Evolutionary conservation across 2,888 invertebrate genomes (phyloP).

Genomic region (Atherix ibis): DNA sequence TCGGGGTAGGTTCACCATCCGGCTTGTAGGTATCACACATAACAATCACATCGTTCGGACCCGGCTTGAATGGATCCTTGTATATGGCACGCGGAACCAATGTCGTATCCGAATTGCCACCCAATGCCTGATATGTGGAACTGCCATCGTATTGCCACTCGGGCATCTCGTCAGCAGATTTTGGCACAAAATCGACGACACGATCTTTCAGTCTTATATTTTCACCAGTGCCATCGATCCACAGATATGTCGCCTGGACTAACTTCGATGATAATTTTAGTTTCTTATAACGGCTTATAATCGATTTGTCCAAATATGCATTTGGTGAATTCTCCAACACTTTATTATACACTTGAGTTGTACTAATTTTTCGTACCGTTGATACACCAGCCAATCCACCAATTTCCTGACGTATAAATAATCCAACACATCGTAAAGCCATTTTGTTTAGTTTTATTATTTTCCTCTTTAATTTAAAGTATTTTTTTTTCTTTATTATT

Average conservation of each 20-base stretch:
- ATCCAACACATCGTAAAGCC: constrained; percentile 28
- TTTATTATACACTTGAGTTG: constrained; percentile 8
- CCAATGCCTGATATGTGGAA: constrained; percentile 48
- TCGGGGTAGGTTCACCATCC: constrained; percentile 33
- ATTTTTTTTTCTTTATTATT: constrained; percentile 4
- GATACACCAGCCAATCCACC: constrained; percentile 3
- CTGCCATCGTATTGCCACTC: constrained; percentile 65
- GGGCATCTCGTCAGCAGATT: constrained; percentile 44
- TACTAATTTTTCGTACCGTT: constrained; percentile 13
- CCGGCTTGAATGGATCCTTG: constrained; percentile 58
- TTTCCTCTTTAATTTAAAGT: too few relatives aligned
- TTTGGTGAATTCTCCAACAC: constrained; percentile 50
- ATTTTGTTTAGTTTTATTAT: constrained; percentile 16
- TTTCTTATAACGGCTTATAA: constrained; percentile 53
- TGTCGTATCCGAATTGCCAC: constrained; percentile 55
- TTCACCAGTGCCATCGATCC: constrained; percentile 63
- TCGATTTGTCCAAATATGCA: constrained; percentile 57
- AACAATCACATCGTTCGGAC: constrained; percentile 55
- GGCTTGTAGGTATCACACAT: constrained; percentile 60
- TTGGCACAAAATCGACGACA: constrained; percentile 49
- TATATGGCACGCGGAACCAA: constrained; percentile 63
- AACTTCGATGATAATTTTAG: constrained; percentile 40
- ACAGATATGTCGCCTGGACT: constrained; percentile 50
- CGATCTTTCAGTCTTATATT: constrained; percentile 52
- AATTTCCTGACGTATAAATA: constrained; percentile 24